Conservation (phyloP, 2,797 vertebrate species). For the Enteromius unitaeniatus region DNA sequence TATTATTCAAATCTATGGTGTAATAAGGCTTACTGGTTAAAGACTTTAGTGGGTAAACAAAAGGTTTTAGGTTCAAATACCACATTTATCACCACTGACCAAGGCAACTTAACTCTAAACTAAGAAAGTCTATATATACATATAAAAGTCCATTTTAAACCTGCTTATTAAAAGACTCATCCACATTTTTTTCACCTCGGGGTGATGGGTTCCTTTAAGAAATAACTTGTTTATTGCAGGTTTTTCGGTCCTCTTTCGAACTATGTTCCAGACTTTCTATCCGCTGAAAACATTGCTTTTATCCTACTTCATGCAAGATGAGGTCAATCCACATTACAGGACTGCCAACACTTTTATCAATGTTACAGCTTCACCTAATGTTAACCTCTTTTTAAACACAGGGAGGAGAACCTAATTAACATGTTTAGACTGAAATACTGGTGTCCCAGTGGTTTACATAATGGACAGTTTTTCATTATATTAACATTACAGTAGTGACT, state of each 20-base stretch:
- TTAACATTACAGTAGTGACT: background rate
- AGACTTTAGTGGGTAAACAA: background rate
- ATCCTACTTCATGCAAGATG: background rate
- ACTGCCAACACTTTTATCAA: slow-evolving; percentile 10
- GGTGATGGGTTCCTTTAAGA: slow-evolving; percentile 55
- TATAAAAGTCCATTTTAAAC: background rate
- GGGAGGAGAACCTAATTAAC: background rate
- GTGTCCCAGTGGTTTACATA: background rate
- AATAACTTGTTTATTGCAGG: slow-evolving; percentile 49
- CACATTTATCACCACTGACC: background rate
- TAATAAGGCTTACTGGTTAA: background rate
- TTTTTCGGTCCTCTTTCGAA: slow-evolving; percentile 42
- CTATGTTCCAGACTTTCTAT: slow-evolving; percentile 28
- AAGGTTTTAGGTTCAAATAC: background rate
- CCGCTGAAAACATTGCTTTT: background rate
- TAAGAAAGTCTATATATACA: background rate
- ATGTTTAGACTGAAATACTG: background rate
- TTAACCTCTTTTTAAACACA: slow-evolving; percentile 11
- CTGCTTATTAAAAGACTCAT: background rate
- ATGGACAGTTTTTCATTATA: background rate
- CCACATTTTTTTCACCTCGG: slow-evolving; percentile 18
- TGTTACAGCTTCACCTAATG: background rate
- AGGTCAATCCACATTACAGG: background rate
- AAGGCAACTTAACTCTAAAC: background rate
- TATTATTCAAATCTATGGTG: slow-evolving; percentile 1